Evolutionary conservation across 2,113 vertebrate genomes (phyloP).

Genomic region (Pomatostomus ruficeps): DNA sequence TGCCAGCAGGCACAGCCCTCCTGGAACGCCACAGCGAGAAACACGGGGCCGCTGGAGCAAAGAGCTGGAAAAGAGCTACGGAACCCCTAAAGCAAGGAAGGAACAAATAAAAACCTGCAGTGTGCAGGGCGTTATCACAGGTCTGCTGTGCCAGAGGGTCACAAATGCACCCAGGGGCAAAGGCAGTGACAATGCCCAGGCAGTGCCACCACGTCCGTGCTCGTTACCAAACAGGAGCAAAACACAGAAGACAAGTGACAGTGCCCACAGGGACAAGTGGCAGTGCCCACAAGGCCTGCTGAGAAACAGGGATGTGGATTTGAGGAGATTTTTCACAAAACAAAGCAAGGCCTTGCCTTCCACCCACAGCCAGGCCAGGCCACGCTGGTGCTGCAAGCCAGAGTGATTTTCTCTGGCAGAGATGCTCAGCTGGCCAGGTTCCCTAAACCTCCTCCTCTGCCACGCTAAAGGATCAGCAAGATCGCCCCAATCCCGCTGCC

Average conservation of each 20-base stretch:
- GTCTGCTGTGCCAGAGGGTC: not conserved
- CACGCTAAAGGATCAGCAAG: not conserved
- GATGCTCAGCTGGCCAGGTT: not conserved
- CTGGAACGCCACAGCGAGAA: not conserved
- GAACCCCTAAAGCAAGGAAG: not conserved
- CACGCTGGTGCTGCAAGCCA: not conserved
- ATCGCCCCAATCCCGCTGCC: accelerated
- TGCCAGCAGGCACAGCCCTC: not conserved
- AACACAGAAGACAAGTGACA: too few relatives aligned
- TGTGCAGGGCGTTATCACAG: not conserved
- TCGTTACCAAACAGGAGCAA: not conserved
- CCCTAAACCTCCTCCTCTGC: not conserved
- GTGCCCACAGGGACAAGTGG: not conserved
- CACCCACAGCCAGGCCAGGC: not conserved
- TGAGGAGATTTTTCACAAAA: not conserved
- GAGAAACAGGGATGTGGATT: not conserved
- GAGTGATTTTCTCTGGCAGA: not conserved
- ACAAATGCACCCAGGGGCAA: not conserved
- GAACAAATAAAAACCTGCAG: not conserved
- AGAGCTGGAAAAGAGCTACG: not conserved
- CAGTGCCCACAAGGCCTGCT: not conserved
- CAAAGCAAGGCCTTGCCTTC: not conserved
- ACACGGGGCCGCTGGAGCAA: not conserved
- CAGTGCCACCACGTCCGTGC: accelerated
- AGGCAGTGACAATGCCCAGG: not conserved